Conservation (phyloP, 1,140 invertebrate species). For the Listronotus bonariensis region DNA sequence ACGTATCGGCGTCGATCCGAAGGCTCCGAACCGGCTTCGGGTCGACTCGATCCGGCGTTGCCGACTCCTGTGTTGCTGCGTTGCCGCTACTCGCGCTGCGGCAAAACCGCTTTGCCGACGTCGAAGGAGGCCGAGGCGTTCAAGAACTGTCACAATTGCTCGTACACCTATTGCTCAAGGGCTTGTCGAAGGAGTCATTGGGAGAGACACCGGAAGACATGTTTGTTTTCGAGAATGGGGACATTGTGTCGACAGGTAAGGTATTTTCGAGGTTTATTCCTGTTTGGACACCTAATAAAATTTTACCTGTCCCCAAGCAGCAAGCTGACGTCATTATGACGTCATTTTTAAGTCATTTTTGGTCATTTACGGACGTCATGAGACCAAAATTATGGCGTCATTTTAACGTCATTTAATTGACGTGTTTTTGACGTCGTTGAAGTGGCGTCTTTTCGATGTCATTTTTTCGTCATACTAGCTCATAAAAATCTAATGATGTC, state of each 20-base stretch:
- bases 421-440: no score
- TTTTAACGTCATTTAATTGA: no score
- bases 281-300: no score
- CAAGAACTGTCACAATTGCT: constrained; percentile 89
- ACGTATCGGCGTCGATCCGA: constrained; percentile 59
- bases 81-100: constrained; percentile 79
- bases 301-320: no score
- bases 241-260: constrained; percentile 78
- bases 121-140: constrained; percentile 67
- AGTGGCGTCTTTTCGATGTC: no score
- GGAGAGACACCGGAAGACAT: constrained; percentile 89
- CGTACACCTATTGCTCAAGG: constrained; percentile 83
- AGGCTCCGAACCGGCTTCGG: constrained; percentile 57
- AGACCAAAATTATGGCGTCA: no score
- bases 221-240: constrained; percentile 84
- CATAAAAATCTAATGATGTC: no score
- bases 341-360: no score
- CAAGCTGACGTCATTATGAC: no score
- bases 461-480: no score
- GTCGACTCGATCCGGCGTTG: constrained; percentile 22
- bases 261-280: not conserved
- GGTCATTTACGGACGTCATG: no score
- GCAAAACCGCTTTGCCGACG: constrained; percentile 60
- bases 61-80: constrained; percentile 61
- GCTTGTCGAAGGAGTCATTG: constrained; percentile 85